phyloP scores from a whole-genome alignment of 92 coral and sea anemone species.

The Epizoanthus stellaris region DNA sequence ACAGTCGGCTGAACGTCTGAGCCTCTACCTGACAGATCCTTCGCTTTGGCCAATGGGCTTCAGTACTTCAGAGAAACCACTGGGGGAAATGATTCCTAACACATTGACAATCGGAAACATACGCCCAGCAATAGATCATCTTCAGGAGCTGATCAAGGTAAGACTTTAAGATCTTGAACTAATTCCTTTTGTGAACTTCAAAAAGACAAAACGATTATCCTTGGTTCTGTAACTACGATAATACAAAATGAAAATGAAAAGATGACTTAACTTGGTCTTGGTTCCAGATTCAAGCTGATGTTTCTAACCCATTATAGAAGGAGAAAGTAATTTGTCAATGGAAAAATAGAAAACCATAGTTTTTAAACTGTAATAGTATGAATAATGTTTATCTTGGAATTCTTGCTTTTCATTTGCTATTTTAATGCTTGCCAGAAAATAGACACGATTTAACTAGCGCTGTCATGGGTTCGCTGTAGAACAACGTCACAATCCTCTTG shows the following conservation, averaged over 20 bases:
- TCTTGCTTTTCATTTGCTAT: too few species aligned
- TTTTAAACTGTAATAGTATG: too few species aligned
- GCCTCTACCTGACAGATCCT: constrained; percentile 72
- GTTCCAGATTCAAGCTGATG: too few species aligned
- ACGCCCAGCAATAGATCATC: constrained; percentile 35
- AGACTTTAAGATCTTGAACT: neutral
- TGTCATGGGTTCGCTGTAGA: too few species aligned
- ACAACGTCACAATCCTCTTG: too few species aligned
- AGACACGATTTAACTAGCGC: too few species aligned
- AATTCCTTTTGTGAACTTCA: neutral
- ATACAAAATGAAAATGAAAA: neutral
- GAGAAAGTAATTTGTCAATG: too few species aligned
- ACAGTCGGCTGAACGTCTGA: constrained; percentile 61
- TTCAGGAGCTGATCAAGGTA: constrained; percentile 55
- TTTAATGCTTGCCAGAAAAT: too few species aligned
- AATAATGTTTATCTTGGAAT: too few species aligned
- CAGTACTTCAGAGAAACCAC: constrained; percentile 30
- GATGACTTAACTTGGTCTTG: too few species aligned
- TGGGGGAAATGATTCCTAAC: constrained; percentile 26
- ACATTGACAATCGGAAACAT: constrained; percentile 42
- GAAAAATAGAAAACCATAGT: too few species aligned
- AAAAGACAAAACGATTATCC: neutral
- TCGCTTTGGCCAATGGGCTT: constrained; percentile 88
- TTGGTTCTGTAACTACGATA: neutral
- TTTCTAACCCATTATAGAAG: too few species aligned